Base-by-base conservation (phyloP, 2,797 vertebrate species). In the Macropus fuliginosus region DNA sequence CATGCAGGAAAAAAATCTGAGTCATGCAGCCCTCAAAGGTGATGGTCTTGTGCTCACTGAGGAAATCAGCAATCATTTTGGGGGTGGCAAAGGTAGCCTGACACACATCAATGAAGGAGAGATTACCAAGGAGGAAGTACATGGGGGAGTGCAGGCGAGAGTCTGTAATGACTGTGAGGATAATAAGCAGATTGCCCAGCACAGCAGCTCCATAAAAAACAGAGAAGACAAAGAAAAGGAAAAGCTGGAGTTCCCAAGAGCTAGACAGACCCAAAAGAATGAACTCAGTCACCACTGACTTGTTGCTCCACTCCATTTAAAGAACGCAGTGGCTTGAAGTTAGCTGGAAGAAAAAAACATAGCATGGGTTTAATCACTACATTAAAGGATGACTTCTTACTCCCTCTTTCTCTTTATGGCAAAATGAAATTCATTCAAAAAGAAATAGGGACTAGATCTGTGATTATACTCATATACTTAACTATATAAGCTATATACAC, bases 1-100 rank as follows among this genome's bases (percentile, higher is more conserved):
- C 93, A 54, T 96, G 97, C 54, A 97, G 97, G 5, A 96, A 95
- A 94, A 97, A 97, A 0, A 97, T 96, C 24, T 98, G 97, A 87
- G 95, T 16, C 89, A 97, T 94, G 91, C 97, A 97, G 0, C 93
- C 96, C 12, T 94, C 55, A n/a, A 97, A 95, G 5, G 93, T 93
- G 57, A 97, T 95, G 55, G 59, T 96, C 94, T 94, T 96, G 29
- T 56, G 91, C 55, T 96, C 55, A 24, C 40, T 96, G 21, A 97
- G 52, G 55, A 98, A 93, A 8, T 95, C 94, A 31, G 66, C 90
- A 54, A 95, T 95, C 96, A 97, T 95, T 46, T 96, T 97, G n/a
- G 96, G 96, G n/a, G 95, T 96, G 8, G 94, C 93, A 57, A 97
- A 96, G 5, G 94, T 94, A 87, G 94, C 92, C 52, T 96, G 93